phyloP scores from a whole-genome alignment of 2,888 invertebrate genomes.

The Schrankia costaestrigalis region DNA sequence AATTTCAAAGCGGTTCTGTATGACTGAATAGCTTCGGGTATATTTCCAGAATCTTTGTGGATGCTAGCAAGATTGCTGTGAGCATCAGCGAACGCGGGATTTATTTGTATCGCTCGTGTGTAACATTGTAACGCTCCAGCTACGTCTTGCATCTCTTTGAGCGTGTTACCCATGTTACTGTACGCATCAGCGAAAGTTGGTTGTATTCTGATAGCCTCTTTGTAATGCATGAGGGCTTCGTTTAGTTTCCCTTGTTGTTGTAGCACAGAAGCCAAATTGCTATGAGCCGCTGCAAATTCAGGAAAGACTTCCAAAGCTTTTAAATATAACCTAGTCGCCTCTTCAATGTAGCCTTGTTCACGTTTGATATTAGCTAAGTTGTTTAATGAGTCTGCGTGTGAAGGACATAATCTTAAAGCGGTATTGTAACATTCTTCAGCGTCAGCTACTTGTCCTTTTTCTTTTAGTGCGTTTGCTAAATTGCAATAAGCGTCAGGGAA shows the following conservation, averaged over 20 bases:
- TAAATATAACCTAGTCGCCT: conserved; percentile 96
- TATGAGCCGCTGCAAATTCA: conserved; percentile 99
- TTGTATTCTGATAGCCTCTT: conserved; percentile 99
- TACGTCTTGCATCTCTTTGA: conserved; percentile 99
- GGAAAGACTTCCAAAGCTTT: conserved; percentile 97
- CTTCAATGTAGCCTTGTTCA: conserved; percentile 99
- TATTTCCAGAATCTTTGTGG: conserved; percentile 99
- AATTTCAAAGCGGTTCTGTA: conserved; percentile 98
- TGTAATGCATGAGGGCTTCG: conserved; percentile 98
- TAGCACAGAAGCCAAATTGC: conserved; percentile 97
- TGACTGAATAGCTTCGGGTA: conserved; percentile 98
- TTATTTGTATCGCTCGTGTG: conserved; percentile 98
- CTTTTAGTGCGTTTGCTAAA: conserved; percentile 99
- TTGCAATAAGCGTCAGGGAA: conserved; percentile 99
- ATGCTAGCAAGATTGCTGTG: conserved; percentile 99
- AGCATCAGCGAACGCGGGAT: conserved; percentile 99
- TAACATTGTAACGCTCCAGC: conserved; percentile 98
- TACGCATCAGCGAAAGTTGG: conserved; percentile 99
- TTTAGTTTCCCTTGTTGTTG: conserved; percentile 99
- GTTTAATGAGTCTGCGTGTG: conserved; percentile 99
- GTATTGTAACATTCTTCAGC: conserved; percentile 99
- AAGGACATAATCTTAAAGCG: conserved; percentile 95
- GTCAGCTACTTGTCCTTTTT: conserved; percentile 97
- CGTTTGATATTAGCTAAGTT: conserved; percentile 99
- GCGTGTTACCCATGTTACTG: conserved; percentile 99